Percentiles rank a stretch among this genome's conserved stretches.
These are phyloP conservation scores for Daphoenositta chrysoptera DNA, from an alignment of 2,113 vertebrate species.

Conservation along the genomic window DNA sequence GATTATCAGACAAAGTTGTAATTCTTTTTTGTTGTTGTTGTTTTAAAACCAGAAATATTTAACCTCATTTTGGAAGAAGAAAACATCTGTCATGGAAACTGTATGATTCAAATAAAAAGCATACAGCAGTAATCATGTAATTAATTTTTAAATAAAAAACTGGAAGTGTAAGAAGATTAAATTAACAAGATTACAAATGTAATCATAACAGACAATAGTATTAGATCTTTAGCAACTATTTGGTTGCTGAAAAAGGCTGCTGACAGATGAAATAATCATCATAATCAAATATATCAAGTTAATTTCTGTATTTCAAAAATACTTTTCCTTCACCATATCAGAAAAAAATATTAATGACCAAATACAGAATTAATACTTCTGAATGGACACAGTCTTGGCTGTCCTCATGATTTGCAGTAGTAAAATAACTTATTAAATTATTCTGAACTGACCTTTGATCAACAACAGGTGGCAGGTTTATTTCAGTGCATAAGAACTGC, in stretches of 20 bases:
- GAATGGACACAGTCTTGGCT: neutral
- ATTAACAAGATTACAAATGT: slow-evolving; percentile 39
- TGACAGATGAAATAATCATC: neutral
- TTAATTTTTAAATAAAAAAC: slow-evolving; percentile 33
- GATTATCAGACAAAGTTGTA: neutral
- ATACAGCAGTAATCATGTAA: neutral
- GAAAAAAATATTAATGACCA: neutral
- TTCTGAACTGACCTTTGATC: neutral
- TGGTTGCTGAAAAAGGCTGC: neutral
- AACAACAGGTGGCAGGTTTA: neutral
- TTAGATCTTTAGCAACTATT: neutral
- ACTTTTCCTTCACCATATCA: neutral
- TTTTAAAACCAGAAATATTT: neutral
- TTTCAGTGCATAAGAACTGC: neutral
- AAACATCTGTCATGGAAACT: neutral
- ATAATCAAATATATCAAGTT: neutral
- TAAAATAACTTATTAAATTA: neutral
- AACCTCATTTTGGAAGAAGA: neutral
- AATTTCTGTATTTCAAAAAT: neutral
- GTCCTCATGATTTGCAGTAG: neutral
- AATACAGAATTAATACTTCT: neutral
- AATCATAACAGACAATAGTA: slow-evolving; percentile 18
- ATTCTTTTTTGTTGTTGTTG: neutral
- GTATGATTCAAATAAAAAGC: neutral
- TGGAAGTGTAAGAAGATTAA: slow-evolving; percentile 39